Evolutionary conservation across 2,888 invertebrate species (phyloP), one percentile per base, ranked within the genome.

Genomic region (Calameuta filiformis): DNA sequence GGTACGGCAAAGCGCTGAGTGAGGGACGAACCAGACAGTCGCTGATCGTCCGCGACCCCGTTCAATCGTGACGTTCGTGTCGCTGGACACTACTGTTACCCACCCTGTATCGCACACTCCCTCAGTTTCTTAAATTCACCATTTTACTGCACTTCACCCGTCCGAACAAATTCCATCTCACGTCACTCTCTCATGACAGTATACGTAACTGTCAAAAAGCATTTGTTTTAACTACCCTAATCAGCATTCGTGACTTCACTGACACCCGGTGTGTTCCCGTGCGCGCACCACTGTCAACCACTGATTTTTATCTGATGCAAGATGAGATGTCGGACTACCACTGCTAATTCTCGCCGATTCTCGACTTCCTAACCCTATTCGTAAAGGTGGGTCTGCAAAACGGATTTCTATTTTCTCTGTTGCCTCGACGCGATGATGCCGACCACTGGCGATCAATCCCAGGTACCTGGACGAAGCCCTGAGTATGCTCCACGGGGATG

Each of bases 41-140:
- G 77, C 77, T 79, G 79, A 80, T 82, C 78, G 81, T 77, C 80
- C 81, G 82, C 80, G 79, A 81, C 79, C 81, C 81, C 77, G 81
- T 81, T 77, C 81, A 81, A 83, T 78, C 83, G 81, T 79, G 78
- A 69, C 77, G 73, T 40, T 35, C 15, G 35, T 33, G 35, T 37
- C 69, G 34, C 35, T 31, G 73, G 68, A 30, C 23, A 23, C 56
- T 56, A 56, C 23, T 56, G 56, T 56, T 56, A 56, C 9, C 56
- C 56, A 56, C 56, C 56, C 56, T 56, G 56, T 56, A 56, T 56
- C 9, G 0, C 56, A 56, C 15, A 56, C 15, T 56, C 23, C 4
- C 2, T 56, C 56, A 23, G 23, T 56, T 23, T 56, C 23, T 56
- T 9, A 23, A 56, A 23, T 23, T 56, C 56, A 23, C 56, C 9